These are phyloP conservation scores for Cryptoblepharus egeriae DNA, from an alignment of 2,797 vertebrate species.

Conservation along the genomic window DNA sequence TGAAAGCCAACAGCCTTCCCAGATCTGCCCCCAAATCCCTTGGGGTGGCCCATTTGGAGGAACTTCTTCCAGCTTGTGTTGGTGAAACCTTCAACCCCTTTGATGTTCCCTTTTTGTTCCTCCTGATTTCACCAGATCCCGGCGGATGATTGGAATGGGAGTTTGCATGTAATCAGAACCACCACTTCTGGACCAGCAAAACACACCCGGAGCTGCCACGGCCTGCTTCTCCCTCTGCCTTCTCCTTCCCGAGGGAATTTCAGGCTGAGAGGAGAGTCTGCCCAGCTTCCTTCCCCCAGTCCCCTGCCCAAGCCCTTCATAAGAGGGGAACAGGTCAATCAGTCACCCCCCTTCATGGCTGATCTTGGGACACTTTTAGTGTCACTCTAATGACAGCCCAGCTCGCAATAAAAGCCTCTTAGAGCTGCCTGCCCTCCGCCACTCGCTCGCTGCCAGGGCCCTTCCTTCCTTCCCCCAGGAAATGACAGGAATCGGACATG, in stretches of 20 bases:
- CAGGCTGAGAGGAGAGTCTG: neutral
- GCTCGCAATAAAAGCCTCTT: conserved; percentile 70
- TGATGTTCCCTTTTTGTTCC: too few species aligned
- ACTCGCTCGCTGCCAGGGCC: conserved; percentile 10
- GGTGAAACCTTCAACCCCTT: too few species aligned
- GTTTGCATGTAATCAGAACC: too few species aligned
- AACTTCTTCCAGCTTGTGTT: too few species aligned
- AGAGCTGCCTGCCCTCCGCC: conserved; percentile 52
- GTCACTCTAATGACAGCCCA: conserved; percentile 72
- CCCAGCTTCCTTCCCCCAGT: rapidly evolving
- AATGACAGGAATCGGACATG: conserved; percentile 62
- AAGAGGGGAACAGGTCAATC: conserved; percentile 67
- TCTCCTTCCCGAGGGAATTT: neutral
- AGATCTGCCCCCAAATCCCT: too few species aligned
- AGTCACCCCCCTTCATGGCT: neutral
- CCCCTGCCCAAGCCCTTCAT: neutral
- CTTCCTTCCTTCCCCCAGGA: conserved; percentile 55
- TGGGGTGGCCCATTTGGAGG: too few species aligned
- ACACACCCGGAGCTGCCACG: too few species aligned
- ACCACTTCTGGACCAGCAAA: too few species aligned
- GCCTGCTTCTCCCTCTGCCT: too few species aligned
- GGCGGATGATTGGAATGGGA: too few species aligned
- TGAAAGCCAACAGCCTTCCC: too few species aligned
- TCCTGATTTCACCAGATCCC: too few species aligned
- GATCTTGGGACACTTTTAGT: conserved; percentile 71